Evolutionary conservation across 2,888 invertebrate species (phyloP).

Genomic region (Bembecia ichneumoniformis): DNA sequence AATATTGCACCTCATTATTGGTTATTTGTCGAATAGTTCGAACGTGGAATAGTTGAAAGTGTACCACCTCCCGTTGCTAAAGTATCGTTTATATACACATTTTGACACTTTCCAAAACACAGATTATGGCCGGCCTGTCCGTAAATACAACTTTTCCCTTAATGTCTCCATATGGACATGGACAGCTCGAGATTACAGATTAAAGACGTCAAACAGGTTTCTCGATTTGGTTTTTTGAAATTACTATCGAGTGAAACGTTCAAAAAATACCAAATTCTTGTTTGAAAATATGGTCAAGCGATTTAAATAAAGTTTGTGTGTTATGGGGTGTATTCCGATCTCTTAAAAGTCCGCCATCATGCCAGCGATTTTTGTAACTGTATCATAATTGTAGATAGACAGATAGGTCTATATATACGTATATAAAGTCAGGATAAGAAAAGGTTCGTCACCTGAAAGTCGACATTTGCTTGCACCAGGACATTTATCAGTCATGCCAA

Average conservation of each 20-base stretch:
- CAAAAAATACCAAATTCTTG: neutral
- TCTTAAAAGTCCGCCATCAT: no score
- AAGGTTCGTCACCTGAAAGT: no score
- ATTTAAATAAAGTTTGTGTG: no score
- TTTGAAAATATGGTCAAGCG: neutral
- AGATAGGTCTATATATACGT: no score
- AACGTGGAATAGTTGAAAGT: slow-evolving; percentile 2
- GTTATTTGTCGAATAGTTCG: neutral
- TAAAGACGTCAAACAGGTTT: slow-evolving; percentile 9
- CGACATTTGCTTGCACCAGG: no score
- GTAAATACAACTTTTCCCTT: slow-evolving; percentile 28
- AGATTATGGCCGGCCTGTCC: slow-evolving; percentile 6
- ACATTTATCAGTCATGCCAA: no score
- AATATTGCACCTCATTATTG: no score
- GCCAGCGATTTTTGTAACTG: no score
- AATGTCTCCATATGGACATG: slow-evolving; percentile 32
- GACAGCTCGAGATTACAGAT: slow-evolving; percentile 27
- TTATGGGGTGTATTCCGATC: no score
- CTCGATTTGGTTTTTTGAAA: neutral
- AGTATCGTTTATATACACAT: slow-evolving; percentile 19
- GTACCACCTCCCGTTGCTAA: slow-evolving; percentile 31
- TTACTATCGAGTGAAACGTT: neutral
- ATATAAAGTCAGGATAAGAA: no score
- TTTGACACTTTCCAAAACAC: slow-evolving; percentile 23
- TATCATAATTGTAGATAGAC: no score